phyloP scores from a whole-genome alignment of 2,888 invertebrate species.

The Epiblema foenella region DNA sequence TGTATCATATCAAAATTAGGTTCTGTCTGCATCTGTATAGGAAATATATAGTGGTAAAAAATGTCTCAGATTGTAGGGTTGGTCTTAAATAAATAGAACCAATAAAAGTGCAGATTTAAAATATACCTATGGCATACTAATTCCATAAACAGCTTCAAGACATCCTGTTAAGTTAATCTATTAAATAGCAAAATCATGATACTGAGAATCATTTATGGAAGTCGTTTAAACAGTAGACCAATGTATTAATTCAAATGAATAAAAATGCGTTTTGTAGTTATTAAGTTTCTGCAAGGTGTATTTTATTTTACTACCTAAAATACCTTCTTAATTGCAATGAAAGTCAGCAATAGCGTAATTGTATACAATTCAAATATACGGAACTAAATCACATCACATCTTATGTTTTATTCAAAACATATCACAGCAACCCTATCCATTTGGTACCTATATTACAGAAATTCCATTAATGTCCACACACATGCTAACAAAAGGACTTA shows the following conservation, averaged over 20 bases:
- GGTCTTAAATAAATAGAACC: background rate
- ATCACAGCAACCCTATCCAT: constrained; percentile 62
- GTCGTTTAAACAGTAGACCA: background rate
- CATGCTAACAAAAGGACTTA: background rate
- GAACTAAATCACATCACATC: constrained; percentile 39
- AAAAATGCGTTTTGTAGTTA: constrained; percentile 21
- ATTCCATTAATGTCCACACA: constrained; percentile 13
- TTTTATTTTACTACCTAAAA: constrained; percentile 40
- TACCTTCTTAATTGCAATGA: constrained; percentile 46
- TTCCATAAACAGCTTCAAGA: background rate
- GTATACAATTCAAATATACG: constrained; percentile 46
- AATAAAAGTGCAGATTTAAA: background rate
- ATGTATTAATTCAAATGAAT: background rate
- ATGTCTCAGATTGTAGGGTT: background rate
- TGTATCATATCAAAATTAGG: constrained; percentile 20
- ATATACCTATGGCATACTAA: background rate
- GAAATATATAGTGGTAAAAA: background rate
- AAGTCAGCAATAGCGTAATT: constrained; percentile 15
- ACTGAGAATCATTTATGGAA: background rate
- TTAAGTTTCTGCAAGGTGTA: too few species aligned
- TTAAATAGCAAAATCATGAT: background rate
- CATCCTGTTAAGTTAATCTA: background rate
- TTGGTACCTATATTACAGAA: constrained; percentile 41
- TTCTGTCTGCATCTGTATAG: background rate
- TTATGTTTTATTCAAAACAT: constrained; percentile 59